Base-by-base conservation (phyloP, 2,797 vertebrate genomes). In the Characodon lateralis region DNA sequence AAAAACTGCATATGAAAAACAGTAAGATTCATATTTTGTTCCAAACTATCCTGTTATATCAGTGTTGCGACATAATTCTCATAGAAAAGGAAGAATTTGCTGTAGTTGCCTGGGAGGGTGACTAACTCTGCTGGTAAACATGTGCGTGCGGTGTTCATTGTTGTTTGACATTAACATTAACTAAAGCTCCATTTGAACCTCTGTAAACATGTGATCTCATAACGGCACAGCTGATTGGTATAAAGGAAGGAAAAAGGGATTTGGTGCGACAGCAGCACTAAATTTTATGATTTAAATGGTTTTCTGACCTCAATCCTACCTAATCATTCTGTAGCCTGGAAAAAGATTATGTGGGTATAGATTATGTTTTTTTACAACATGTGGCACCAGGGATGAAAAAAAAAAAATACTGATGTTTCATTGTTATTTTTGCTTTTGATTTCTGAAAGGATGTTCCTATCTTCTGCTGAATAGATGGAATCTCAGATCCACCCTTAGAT, bases 231-330 rank as follows among this genome's bases (percentile, higher is more conserved):
- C 82, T 76, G 85, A 91, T 88, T 92, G 90, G 85, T 80, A 73
- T 39, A 81, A 76, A 85, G 55, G 73, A 78, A 78, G 10, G 71
- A 74, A 59, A 84, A 79, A 28, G 58, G 78, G 88, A 84, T 86
- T 85, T 87, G 82, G 68, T 82, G 79, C 75, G 75, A 83, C 73
- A 73, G 74, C 35, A 12, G 80, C 82, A 87, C 72, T 76, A 89
- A 76, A 92, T 92, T 90, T 90, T 90, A 90, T 92, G 93, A 94
- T 92, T 93, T 78, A 91, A 94, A 94, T 95, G 93, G 87, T 90
- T 94, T 94, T 92, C 88, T 95, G 95, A 96, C 95, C 95, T 94
- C 88, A 96, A 96, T 96, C 94, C 94, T 90, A 69, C 85, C 84
- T 93, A 94, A 95, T 93, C 92, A 92, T 94, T 94, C 83, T 59